These are phyloP conservation scores for Rhabdomys dilectus DNA, from an alignment of 2,113 vertebrate species.

Conservation along the genomic window DNA sequence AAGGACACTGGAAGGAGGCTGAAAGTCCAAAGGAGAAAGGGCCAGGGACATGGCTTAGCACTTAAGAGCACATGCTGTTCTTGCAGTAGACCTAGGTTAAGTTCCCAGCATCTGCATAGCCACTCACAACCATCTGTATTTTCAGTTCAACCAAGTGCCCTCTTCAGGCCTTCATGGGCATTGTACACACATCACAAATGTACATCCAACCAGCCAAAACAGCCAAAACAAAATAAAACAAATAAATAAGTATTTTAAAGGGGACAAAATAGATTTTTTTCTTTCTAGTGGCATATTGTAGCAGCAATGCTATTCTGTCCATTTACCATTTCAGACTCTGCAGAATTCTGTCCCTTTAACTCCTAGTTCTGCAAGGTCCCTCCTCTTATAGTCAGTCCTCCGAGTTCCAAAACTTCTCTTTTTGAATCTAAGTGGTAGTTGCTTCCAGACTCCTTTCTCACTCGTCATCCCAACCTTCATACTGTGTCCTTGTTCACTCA, in stretches of 20 bases:
- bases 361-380: no score
- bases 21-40: background rate
- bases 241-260: background rate
- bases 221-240: background rate
- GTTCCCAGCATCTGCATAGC: background rate
- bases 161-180: background rate
- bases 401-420: background rate
- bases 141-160: background rate
- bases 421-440: background rate
- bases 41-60: background rate
- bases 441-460: background rate
- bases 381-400: background rate
- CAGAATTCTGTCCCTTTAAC: no score
- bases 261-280: background rate
- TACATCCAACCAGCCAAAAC: background rate
- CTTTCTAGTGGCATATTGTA: background rate
- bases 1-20: background rate
- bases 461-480: background rate
- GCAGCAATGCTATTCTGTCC: accelerated
- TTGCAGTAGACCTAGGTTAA: background rate
- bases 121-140: background rate
- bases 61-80: background rate
- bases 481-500: background rate
- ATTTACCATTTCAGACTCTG: background rate
- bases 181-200: background rate